These are phyloP conservation scores for Tachystola acroxantha DNA, from an alignment of 2,888 invertebrate genomes.

Conservation along the genomic window DNA sequence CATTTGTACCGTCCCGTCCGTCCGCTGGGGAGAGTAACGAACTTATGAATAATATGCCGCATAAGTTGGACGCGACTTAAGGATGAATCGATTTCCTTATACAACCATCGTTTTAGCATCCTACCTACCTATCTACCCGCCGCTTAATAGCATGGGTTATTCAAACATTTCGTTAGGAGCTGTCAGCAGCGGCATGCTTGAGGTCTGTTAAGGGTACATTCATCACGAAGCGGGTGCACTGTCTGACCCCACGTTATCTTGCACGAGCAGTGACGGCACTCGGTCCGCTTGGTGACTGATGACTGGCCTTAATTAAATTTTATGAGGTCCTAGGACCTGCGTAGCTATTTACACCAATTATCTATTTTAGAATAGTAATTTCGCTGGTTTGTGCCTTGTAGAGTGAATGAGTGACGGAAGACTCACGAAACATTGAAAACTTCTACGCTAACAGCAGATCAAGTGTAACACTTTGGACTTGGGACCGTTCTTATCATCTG, in stretches of 20 bases:
- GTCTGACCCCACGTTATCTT: conserved; percentile 73
- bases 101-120: background rate
- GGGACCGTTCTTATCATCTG: too few species aligned
- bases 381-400: too few species aligned
- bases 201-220: conserved; percentile 70
- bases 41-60: conserved; percentile 69
- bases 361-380: too few species aligned
- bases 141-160: conserved; percentile 61
- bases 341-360: conserved; percentile 30
- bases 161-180: conserved; percentile 52
- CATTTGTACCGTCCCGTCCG: conserved; percentile 37
- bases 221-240: conserved; percentile 62
- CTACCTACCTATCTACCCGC: conserved; percentile 23
- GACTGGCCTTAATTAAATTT: conserved; percentile 75
- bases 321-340: conserved; percentile 49
- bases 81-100: conserved; percentile 42
- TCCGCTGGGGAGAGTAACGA: conserved; percentile 41
- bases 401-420: too few species aligned
- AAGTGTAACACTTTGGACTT: too few species aligned
- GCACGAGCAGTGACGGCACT: conserved; percentile 61
- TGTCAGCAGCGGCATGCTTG: conserved; percentile 66
- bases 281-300: conserved; percentile 66
- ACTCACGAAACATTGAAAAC: too few species aligned
- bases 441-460: too few species aligned
- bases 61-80: conserved; percentile 44